Evolutionary conservation across 2,797 vertebrate species (phyloP), one percentile per base, ranked within the genome.

Genomic region (Martes flavigula): DNA sequence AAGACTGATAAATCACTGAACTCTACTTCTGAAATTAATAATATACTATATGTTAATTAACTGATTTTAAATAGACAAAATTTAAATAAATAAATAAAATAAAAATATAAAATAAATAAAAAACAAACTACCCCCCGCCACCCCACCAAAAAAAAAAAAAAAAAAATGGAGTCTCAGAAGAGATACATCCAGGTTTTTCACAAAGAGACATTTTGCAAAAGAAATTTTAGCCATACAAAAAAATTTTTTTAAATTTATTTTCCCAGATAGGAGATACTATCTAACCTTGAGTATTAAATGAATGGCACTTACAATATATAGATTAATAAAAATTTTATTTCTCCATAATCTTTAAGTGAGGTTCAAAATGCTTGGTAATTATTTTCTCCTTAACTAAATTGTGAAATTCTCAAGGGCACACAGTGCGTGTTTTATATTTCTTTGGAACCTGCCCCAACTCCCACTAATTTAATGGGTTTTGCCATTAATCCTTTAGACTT

Each of bases 201-300:
- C 15, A 78, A 93, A 91, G 32, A 90, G 30, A 83, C 64, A 62
- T 91, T 87, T 87, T 87, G 68, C n/a, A 73, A 89, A 79, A 46
- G 56, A 79, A 77, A 88, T 38, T 92, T 60, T 75, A 92, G 58
- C 58, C 46, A 4, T 75, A 40, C 27, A 30, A 14, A 17, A 64
- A 66, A 46, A 0, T 2, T 21, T 15, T 43, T 3, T 12, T 12
- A 38, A 70, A 58, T 58, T 48, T 90, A 75, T 90, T 95, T 96
- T 66, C 21, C 51, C 18, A n/a, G 51, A 54, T 54, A 6, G 30
- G 51, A 78, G 10, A 40, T 14, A n/a, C 9, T 40, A 38, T 43
- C 6, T 2, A 15, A 78, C 40, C 18, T 9, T 54, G 51, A 25
- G 15, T 87, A 32, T 35, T 79, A 75, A 64, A 78, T 95, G 11